Base-by-base conservation (phyloP, 1,140 invertebrate genomes). In the Apis cerana region DNA sequence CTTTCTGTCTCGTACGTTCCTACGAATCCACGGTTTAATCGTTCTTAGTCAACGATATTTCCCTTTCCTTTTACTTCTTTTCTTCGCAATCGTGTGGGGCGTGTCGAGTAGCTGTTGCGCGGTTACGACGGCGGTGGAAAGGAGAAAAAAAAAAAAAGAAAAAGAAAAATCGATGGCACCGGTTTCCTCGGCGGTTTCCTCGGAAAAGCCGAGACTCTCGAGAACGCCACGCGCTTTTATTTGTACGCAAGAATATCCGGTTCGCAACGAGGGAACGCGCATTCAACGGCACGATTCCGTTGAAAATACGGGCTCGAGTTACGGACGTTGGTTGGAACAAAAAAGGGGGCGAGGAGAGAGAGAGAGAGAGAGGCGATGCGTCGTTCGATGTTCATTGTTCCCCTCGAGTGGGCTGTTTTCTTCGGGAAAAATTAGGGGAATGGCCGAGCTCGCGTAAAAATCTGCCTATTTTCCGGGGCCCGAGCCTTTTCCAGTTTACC, bases 351-450 rank as follows among this genome's bases (percentile, higher is more conserved):
- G 12, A 27, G 48, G 10, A 54, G 5, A 0, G 10, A 17, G 5
- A 54, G 17, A 56, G 54, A 3, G 17, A 56, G 75, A 56, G 75
- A 62, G 33, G 54, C n/a, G 10, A n/a, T 27, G 27, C 78, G 59
- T 54, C 70, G 59, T 75, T 65, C 71, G 79, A 27, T 52, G 52
- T 50, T 33, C 62, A 81, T 75, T 67, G 71, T 75, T 81, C 33
- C 33, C 52, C 17, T n/a, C 50, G n/a, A 75, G 64, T 76, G 54
- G 65, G 21, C 17, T 61, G 50, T 67, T 67, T 15, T 75, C 27
- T 61, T 81, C 50, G 43, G 19, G 23, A 59, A 67, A 75, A 76
- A 75, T 82, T 75, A 82, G 62, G 61, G 33, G 11, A 17, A 56
- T 61, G 61, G 76, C 59, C 21, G 71, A 2, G 79, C 50, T 65